phyloP scores from a whole-genome alignment of 2,797 vertebrate genomes.

The Sebastes diploproa region DNA sequence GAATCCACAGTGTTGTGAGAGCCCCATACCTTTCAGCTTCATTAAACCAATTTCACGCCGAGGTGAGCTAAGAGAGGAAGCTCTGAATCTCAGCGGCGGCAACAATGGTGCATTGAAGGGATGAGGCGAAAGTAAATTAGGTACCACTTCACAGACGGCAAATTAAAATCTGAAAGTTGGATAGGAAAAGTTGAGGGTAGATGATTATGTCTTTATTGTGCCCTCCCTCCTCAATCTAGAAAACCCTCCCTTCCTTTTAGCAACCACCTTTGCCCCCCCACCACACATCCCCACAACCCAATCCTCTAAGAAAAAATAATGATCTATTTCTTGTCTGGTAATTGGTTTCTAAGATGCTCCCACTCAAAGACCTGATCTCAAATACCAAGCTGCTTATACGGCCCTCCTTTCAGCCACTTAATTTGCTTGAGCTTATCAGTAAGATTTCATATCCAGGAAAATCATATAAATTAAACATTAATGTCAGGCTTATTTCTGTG shows the following conservation, averaged over 20 bases:
- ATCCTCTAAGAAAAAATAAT: slow-evolving; percentile 83
- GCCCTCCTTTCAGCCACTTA: slow-evolving; percentile 80
- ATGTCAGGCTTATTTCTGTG: slow-evolving; percentile 74
- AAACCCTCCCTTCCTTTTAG: slow-evolving; percentile 82
- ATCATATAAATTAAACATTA: slow-evolving; percentile 84
- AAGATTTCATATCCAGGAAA: slow-evolving; percentile 82
- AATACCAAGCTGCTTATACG: slow-evolving; percentile 75
- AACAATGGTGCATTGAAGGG: slow-evolving; percentile 99
- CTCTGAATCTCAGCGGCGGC: slow-evolving; percentile 90
- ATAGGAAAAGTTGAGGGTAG: slow-evolving; percentile 87
- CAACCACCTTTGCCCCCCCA: slow-evolving; percentile 76
- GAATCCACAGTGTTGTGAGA: slow-evolving; percentile 98
- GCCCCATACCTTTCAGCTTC: slow-evolving; percentile 99
- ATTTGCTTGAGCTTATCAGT: slow-evolving; percentile 83
- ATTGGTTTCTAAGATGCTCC: slow-evolving; percentile 88
- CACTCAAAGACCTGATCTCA: slow-evolving; percentile 78
- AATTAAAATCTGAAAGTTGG: slow-evolving; percentile 90
- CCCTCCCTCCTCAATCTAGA: slow-evolving; percentile 81
- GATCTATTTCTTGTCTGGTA: slow-evolving; percentile 89
- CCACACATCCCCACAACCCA: slow-evolving; percentile 60
- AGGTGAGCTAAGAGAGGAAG: slow-evolving; percentile 99
- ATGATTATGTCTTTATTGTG: slow-evolving; percentile 91
- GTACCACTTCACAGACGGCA: slow-evolving; percentile 98
- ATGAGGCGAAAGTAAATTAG: slow-evolving; percentile 99
- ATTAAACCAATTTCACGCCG: slow-evolving; percentile 99